A percentile compares a stretch with the other conserved stretches of the same genome.
phyloP scores from a whole-genome alignment of 2,888 invertebrate species.

The Brachypalpus laphriformis region DNA sequence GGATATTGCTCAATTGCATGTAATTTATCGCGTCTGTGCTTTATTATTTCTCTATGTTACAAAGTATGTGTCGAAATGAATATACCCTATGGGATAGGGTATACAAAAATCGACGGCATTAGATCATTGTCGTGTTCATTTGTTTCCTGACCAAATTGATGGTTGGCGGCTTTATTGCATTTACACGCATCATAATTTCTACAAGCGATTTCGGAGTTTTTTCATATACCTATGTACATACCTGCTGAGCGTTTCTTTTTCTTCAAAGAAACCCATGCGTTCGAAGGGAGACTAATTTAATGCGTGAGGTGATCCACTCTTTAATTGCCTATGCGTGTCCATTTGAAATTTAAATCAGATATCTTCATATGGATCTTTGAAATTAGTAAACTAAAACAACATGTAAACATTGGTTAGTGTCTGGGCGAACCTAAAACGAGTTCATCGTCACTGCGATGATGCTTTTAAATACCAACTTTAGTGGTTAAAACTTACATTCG shows the following conservation, averaged over 20 bases:
- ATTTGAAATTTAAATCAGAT: conserved; percentile 31
- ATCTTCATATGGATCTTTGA: not conserved
- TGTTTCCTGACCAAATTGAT: conserved; percentile 11
- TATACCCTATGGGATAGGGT: too few relatives aligned
- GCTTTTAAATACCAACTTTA: too few relatives aligned
- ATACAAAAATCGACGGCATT: not conserved
- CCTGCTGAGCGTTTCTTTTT: not conserved
- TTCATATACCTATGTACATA: not conserved
- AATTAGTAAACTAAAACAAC: not conserved
- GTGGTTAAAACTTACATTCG: too few relatives aligned
- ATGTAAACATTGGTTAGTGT: not conserved
- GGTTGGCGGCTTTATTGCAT: conserved; percentile 1
- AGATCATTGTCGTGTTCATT: conserved; percentile 13
- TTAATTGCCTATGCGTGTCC: conserved; percentile 11
- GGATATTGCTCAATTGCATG: too few relatives aligned
- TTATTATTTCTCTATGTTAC: too few relatives aligned
- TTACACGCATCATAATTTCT: conserved; percentile 44
- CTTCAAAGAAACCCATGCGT: not conserved
- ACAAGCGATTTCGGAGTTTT: not conserved
- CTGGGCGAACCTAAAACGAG: not conserved
- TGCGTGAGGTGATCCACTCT: conserved; percentile 34
- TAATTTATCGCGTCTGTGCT: too few relatives aligned
- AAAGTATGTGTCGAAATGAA: too few relatives aligned
- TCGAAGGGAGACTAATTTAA: not conserved
- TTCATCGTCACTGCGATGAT: not conserved